phyloP scores from a whole-genome alignment of 1,140 invertebrate genomes.

The Megathymus violae region DNA sequence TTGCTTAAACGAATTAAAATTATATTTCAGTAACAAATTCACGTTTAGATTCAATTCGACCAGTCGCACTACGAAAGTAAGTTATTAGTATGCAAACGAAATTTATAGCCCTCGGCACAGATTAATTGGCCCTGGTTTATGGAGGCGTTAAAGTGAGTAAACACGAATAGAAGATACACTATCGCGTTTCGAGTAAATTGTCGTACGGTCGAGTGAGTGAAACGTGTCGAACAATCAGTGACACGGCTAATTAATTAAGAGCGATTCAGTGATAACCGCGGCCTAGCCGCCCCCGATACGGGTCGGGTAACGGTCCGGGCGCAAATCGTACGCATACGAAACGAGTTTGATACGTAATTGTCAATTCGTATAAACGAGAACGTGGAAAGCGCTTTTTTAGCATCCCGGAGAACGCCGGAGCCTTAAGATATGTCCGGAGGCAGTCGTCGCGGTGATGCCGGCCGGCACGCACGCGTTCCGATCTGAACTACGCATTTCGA shows the following conservation, averaged over 20 bases:
- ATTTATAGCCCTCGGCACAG: constrained; percentile 12
- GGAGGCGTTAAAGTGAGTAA: constrained; percentile 17
- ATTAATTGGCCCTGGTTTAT: constrained; percentile 27
- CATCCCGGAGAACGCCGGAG: constrained; percentile 39
- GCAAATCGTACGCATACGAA: constrained; percentile 49
- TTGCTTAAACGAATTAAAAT: constrained; percentile 1
- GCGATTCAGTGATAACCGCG: constrained; percentile 22
- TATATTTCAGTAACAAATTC: constrained; percentile 10
- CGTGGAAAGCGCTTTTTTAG: constrained; percentile 45
- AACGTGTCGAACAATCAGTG: constrained; percentile 25
- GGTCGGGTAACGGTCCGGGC: constrained; percentile 45
- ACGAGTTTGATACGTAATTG: constrained; percentile 58
- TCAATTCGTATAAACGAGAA: constrained; percentile 46
- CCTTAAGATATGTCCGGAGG: constrained; percentile 39
- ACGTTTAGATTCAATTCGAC: constrained; percentile 5
- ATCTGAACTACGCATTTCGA: constrained; percentile 4
- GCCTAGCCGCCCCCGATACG: constrained; percentile 19
- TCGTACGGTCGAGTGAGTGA: constrained; percentile 14
- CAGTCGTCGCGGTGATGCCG: constrained; percentile 41
- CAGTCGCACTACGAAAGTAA: constrained; percentile 20
- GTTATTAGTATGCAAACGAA: constrained; percentile 22
- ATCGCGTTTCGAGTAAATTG: constrained; percentile 9
- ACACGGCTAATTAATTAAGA: constrained; percentile 30
- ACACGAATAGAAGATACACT: constrained; percentile 17
- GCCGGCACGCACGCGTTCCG: constrained; percentile 39